Conservation (phyloP, 2,113 vertebrate genomes). For the Bambusicola thoracicus region DNA sequence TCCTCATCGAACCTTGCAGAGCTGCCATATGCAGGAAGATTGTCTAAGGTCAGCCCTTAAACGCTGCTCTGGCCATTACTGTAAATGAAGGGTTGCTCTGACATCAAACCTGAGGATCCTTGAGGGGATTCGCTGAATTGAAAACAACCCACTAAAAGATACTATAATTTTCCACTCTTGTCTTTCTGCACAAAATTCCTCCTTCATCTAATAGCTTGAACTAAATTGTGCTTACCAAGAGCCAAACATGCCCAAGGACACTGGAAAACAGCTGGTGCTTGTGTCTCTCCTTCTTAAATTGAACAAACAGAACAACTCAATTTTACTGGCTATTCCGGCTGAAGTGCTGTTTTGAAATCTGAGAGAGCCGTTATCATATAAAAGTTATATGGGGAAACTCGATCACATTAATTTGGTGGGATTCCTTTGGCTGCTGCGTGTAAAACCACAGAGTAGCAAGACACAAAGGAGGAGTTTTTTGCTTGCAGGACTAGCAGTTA, state of each 20-base stretch:
- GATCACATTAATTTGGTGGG: neutral
- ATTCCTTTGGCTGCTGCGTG: neutral
- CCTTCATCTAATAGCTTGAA: neutral
- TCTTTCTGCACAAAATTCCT: neutral
- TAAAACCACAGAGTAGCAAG: neutral
- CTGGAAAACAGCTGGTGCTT: neutral
- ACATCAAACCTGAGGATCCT: neutral
- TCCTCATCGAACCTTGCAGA: neutral
- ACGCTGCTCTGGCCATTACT: neutral
- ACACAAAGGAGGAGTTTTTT: neutral
- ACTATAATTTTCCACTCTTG: neutral
- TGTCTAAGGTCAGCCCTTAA: neutral
- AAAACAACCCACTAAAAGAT: neutral
- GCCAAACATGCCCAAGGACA: neutral
- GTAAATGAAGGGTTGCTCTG: too few relatives aligned
- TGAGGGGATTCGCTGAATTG: neutral
- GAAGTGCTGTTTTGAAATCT: constrained; percentile 17
- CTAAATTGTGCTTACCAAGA: neutral
- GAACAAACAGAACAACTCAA: constrained; percentile 6
- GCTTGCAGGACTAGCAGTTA: neutral
- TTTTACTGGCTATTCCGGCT: constrained; percentile 19
- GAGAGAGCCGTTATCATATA: neutral
- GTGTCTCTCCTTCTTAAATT: neutral
- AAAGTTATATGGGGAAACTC: constrained; percentile 1
- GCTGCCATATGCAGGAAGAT: neutral